A percentile compares a stretch with the other conserved stretches of the same genome.
Evolutionary conservation across 2,113 vertebrate species (phyloP).

Genomic region (Corythoichthys haematopterus): DNA sequence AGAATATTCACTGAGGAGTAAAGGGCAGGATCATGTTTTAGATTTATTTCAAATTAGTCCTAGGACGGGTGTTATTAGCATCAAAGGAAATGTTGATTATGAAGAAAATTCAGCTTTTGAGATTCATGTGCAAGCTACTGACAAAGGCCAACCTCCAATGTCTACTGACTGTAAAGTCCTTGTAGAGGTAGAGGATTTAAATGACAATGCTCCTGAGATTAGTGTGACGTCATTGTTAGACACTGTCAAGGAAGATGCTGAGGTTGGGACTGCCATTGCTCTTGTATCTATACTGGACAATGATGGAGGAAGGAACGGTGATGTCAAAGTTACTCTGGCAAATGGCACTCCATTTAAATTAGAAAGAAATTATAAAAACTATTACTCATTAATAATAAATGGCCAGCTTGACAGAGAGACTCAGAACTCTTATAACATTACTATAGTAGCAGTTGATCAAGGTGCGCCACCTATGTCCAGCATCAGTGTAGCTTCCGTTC

Average conservation of each 20-base stretch:
- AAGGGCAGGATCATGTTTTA: slow-evolving; percentile 55
- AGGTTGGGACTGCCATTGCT: slow-evolving; percentile 75
- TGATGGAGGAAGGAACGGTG: slow-evolving; percentile 79
- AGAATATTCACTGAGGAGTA: slow-evolving; percentile 59
- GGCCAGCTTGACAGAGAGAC: slow-evolving; percentile 64
- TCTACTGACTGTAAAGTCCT: slow-evolving; percentile 75
- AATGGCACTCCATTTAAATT: slow-evolving; percentile 51
- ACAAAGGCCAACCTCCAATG: slow-evolving; percentile 69
- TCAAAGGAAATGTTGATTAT: slow-evolving; percentile 71
- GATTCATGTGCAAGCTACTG: slow-evolving; percentile 72
- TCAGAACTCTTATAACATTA: slow-evolving; percentile 42
- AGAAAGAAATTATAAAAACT: slow-evolving; percentile 68
- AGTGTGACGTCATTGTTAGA: slow-evolving; percentile 71
- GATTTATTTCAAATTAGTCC: slow-evolving; percentile 62
- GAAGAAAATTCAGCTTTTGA: slow-evolving; percentile 74
- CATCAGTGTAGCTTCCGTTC: not conserved
- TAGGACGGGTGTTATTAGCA: slow-evolving; percentile 42
- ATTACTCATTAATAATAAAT: slow-evolving; percentile 66
- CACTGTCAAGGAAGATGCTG: slow-evolving; percentile 75
- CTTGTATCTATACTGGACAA: slow-evolving; percentile 77
- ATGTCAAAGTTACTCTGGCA: slow-evolving; percentile 55
- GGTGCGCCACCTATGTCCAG: not conserved
- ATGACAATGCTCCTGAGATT: slow-evolving; percentile 80
- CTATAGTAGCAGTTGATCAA: slow-evolving; percentile 22
- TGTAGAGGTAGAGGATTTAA: slow-evolving; percentile 74